These are phyloP conservation scores for Fulmarus glacialis DNA, from an alignment of 2,113 vertebrate genomes.

Conservation along the genomic window DNA sequence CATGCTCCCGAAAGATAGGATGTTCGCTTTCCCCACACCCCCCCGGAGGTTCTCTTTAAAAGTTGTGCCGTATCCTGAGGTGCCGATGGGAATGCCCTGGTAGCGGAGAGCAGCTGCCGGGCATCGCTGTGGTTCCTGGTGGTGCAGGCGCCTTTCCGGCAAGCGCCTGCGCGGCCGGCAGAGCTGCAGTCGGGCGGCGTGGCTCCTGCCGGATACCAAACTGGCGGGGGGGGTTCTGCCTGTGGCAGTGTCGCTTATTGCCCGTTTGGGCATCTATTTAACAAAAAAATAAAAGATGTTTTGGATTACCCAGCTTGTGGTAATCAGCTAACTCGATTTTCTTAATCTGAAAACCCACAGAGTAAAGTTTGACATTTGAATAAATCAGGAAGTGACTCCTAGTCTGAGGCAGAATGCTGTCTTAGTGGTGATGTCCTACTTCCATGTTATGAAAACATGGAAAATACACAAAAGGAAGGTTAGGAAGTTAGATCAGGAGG, in stretches of 20 bases:
- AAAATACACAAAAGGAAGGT: neutral
- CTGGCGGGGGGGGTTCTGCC: neutral
- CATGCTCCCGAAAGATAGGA: fast-evolving
- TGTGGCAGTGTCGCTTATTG: neutral
- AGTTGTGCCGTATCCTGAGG: fast-evolving
- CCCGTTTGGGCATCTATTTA: neutral
- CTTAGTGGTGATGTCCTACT: neutral
- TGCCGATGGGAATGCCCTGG: fast-evolving
- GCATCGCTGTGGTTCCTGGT: neutral
- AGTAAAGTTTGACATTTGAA: neutral
- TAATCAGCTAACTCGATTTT: neutral
- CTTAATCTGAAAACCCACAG: neutral
- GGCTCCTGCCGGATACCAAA: fast-evolving
- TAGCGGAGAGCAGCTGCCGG: neutral
- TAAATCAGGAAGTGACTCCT: neutral
- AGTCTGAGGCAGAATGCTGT: neutral
- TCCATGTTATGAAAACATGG: neutral
- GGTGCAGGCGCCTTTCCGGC: neutral
- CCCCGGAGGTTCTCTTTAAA: neutral
- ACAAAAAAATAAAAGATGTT: neutral
- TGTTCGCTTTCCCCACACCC: fast-evolving
- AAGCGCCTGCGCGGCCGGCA: fast-evolving
- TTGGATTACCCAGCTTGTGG: neutral
- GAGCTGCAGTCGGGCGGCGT: neutral
- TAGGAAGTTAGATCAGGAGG: neutral